Percentiles rank a stretch among this genome's conserved stretches.
These are phyloP conservation scores for Thaumatotibia leucotreta DNA, from an alignment of 1,140 invertebrate genomes.

Conservation along the genomic window DNA sequence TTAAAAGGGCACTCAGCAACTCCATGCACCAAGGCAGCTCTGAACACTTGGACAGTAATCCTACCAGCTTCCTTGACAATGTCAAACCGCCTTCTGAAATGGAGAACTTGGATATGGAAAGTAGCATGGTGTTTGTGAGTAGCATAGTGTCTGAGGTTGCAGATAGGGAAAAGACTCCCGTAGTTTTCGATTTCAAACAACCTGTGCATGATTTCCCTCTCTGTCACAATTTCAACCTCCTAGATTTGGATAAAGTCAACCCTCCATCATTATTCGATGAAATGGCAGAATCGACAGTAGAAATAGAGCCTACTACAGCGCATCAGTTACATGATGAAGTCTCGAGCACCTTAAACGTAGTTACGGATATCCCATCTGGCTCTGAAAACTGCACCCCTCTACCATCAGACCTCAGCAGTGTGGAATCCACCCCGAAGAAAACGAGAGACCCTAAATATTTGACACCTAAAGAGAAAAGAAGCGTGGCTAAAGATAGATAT, in stretches of 20 bases:
- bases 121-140: constrained; percentile 88
- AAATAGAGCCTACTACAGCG: constrained; percentile 69
- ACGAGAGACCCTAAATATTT: constrained; percentile 71
- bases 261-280: constrained; percentile 89
- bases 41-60: constrained; percentile 78
- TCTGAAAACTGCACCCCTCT: constrained; percentile 67
- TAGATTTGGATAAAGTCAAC: constrained; percentile 86
- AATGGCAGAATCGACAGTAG: constrained; percentile 83
- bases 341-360: constrained; percentile 70
- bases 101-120: constrained; percentile 88
- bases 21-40: constrained; percentile 78
- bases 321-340: constrained; percentile 76
- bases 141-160: constrained; percentile 88
- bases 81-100: constrained; percentile 89
- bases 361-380: constrained; percentile 65
- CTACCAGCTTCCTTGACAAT: constrained; percentile 82
- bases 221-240: constrained; percentile 73
- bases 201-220: constrained; percentile 68
- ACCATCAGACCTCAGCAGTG: constrained; percentile 79
- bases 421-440: constrained; percentile 84
- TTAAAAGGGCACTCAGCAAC: constrained; percentile 81
- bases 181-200: constrained; percentile 76
- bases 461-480: constrained; percentile 86
- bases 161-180: constrained; percentile 73
- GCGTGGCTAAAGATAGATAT: constrained; percentile 84